phyloP scores from a whole-genome alignment of 2,888 invertebrate species.

The Polietes domitor region DNA sequence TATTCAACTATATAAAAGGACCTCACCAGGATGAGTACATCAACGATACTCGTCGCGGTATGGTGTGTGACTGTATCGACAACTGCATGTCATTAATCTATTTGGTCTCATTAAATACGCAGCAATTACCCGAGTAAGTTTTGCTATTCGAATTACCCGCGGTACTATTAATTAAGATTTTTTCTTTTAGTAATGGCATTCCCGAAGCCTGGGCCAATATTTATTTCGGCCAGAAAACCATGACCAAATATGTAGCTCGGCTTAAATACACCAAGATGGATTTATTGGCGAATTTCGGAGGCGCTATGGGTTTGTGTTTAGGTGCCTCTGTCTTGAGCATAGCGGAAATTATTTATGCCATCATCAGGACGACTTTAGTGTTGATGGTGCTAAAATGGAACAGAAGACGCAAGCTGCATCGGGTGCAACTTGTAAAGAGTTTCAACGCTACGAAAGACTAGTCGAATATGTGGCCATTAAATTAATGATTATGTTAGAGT shows the following conservation, averaged over 20 bases:
- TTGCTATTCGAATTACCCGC: not conserved
- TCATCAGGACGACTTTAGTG: slow-evolving; percentile 15
- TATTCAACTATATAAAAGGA: slow-evolving; percentile 71
- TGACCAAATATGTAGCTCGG: slow-evolving; percentile 79
- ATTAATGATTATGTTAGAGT: too few relatives aligned
- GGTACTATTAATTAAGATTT: not conserved
- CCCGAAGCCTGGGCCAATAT: slow-evolving; percentile 74
- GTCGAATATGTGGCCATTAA: too few relatives aligned
- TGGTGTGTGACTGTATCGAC: slow-evolving; percentile 73
- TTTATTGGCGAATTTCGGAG: slow-evolving; percentile 80
- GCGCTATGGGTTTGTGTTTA: slow-evolving; percentile 80
- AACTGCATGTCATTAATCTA: slow-evolving; percentile 74
- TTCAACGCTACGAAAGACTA: too few relatives aligned
- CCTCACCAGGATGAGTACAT: slow-evolving; percentile 70
- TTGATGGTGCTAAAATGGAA: not conserved
- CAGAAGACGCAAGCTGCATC: not conserved
- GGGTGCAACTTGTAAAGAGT: not conserved
- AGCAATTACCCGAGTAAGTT: slow-evolving; percentile 61
- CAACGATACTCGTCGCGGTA: slow-evolving; percentile 71
- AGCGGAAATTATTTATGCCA: slow-evolving; percentile 76
- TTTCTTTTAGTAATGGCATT: slow-evolving; percentile 56
- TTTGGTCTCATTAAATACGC: slow-evolving; percentile 61
- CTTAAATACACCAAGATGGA: slow-evolving; percentile 78
- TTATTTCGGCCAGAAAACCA: slow-evolving; percentile 77
- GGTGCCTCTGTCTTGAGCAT: slow-evolving; percentile 81